A percentile compares a stretch with the other conserved stretches of the same genome.
These are phyloP conservation scores for Acanthiza pusilla DNA, from an alignment of 2,797 vertebrate species.

Conservation along the genomic window DNA sequence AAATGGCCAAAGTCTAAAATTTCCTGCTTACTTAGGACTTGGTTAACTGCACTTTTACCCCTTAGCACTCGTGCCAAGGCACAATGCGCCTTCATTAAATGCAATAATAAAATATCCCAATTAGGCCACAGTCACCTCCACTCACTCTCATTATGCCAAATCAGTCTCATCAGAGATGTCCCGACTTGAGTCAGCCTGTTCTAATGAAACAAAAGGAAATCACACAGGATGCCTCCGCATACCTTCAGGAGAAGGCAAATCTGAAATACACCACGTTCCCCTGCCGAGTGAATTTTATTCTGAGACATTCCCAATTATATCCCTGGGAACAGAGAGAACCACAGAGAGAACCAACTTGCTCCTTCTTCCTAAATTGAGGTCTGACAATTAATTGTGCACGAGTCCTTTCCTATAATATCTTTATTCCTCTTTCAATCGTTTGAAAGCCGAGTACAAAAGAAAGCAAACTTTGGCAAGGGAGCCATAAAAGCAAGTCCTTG, in stretches of 20 bases:
- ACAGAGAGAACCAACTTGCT: not conserved
- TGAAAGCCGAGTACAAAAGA: not conserved
- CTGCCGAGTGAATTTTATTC: not conserved
- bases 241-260: not conserved
- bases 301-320: not conserved
- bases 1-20: not conserved
- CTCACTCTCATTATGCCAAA: not conserved
- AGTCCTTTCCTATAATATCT: not conserved
- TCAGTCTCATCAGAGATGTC: constrained; percentile 9
- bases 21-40: not conserved
- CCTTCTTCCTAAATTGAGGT: not conserved
- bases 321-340: not conserved
- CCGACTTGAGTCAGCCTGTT: not conserved
- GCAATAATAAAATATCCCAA: not conserved
- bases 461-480: not conserved
- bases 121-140: not conserved
- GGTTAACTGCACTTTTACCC: not conserved
- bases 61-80: not conserved
- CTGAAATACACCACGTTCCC: not conserved
- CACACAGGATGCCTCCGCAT: not conserved
- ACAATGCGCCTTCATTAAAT: not conserved
- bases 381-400: not conserved
- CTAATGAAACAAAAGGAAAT: not conserved
- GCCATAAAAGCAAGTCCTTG: not conserved
- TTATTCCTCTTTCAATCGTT: not conserved